Evolutionary conservation across 2,888 invertebrate genomes (phyloP).

Genomic region (Chymomyza caudatula): DNA sequence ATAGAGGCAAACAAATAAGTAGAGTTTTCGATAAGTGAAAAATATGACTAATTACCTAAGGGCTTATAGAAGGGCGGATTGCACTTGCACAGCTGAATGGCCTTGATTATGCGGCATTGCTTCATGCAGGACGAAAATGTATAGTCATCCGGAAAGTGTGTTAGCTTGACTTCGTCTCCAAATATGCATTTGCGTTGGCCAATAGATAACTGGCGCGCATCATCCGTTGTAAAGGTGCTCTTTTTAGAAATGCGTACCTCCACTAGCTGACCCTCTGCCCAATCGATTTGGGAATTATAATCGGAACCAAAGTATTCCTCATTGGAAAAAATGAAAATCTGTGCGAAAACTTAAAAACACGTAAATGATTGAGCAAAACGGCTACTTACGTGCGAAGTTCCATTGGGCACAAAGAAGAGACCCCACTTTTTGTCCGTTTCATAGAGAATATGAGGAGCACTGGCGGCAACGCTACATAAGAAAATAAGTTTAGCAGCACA

Average conservation of each 20-base stretch:
- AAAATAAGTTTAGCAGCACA: not conserved
- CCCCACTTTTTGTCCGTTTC: slow-evolving; percentile 79
- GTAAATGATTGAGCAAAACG: not conserved
- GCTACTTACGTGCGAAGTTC: slow-evolving; percentile 59
- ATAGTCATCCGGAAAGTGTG: slow-evolving; percentile 81
- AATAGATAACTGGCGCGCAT: slow-evolving; percentile 84
- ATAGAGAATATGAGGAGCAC: slow-evolving; percentile 74
- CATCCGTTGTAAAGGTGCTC: slow-evolving; percentile 87
- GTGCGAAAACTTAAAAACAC: not conserved
- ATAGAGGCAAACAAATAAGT: not conserved
- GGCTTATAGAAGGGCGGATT: slow-evolving; percentile 85
- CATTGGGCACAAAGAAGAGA: slow-evolving; percentile 73
- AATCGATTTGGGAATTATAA: slow-evolving; percentile 84
- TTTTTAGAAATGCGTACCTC: slow-evolving; percentile 82
- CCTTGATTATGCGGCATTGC: slow-evolving; percentile 84
- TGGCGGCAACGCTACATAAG: slow-evolving; percentile 56
- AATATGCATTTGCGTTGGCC: slow-evolving; percentile 86
- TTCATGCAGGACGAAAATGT: slow-evolving; percentile 87
- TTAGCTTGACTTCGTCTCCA: slow-evolving; percentile 82
- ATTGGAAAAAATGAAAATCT: slow-evolving; percentile 81
- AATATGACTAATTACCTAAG: slow-evolving; percentile 77
- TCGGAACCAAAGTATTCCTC: slow-evolving; percentile 86
- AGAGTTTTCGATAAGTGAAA: not conserved
- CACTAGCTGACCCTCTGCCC: slow-evolving; percentile 79
- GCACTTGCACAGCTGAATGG: slow-evolving; percentile 83